phyloP scores from a whole-genome alignment of 2,797 vertebrate genomes.

The Spheniscus humboldti region DNA sequence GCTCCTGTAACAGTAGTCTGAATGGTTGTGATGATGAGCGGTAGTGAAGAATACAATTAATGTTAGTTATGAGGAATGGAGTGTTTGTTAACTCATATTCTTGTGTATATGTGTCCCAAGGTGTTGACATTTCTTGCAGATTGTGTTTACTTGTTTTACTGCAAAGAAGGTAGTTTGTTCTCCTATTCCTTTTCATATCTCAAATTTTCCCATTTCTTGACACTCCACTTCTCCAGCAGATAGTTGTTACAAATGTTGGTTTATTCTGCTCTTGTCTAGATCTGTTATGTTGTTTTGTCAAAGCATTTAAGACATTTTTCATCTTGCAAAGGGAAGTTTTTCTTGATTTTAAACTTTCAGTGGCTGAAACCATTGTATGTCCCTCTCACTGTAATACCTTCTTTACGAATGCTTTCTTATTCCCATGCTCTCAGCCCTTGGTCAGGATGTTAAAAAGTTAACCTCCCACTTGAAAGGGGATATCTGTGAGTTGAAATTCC shows the following conservation, averaged over 20 bases:
- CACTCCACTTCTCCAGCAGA: not conserved
- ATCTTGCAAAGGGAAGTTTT: not conserved
- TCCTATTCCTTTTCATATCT: not conserved
- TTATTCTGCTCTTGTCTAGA: not conserved
- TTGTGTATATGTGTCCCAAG: not conserved
- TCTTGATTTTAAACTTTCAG: not conserved
- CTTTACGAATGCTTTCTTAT: not conserved
- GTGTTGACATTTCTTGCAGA: not conserved
- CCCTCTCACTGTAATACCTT: not conserved
- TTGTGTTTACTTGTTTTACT: not conserved
- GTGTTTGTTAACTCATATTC: not conserved
- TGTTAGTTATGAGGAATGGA: not conserved
- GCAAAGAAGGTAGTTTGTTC: not conserved
- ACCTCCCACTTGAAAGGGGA: accelerated
- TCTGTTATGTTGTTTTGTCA: not conserved
- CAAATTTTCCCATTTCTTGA: not conserved
- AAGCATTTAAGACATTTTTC: not conserved
- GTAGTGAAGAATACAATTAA: not conserved
- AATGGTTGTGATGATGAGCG: not conserved
- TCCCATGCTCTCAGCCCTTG: not conserved
- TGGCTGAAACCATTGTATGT: not conserved
- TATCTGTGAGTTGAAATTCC: not conserved
- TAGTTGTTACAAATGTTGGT: not conserved
- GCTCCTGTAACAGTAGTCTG: not conserved
- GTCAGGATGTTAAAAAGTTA: not conserved